Evolutionary conservation across 2,797 vertebrate genomes (phyloP).

Genomic region (Hoplostethus atlanticus): DNA sequence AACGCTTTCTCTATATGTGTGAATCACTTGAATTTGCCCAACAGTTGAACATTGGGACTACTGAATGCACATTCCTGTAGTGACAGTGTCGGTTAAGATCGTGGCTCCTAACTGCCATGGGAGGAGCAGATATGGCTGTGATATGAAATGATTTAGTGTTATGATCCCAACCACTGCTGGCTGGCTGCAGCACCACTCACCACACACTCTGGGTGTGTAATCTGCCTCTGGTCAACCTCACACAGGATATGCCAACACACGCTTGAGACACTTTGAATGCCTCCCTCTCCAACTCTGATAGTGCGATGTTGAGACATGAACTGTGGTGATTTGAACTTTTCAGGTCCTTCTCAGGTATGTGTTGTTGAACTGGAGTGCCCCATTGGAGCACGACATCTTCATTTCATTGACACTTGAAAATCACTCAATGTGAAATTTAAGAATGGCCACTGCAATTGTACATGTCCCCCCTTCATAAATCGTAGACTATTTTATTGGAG

Average conservation of each 20-base stretch:
- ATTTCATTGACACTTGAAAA: constrained; percentile 31
- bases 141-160: constrained; percentile 80
- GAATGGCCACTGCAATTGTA: constrained; percentile 69
- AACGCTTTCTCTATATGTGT: neutral
- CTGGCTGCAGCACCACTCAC: constrained; percentile 72
- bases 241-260: constrained; percentile 80
- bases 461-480: constrained; percentile 65
- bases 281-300: constrained; percentile 58
- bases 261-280: constrained; percentile 69
- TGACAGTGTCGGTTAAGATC: constrained; percentile 62
- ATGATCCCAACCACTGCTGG: constrained; percentile 72
- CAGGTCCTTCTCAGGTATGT: constrained; percentile 42
- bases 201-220: constrained; percentile 75
- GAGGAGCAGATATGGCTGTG: constrained; percentile 72
- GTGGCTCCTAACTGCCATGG: constrained; percentile 73
- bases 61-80: constrained; percentile 64
- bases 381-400: constrained; percentile 25
- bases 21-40: constrained; percentile 25
- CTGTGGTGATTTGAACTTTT: constrained; percentile 45
- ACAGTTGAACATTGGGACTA: constrained; percentile 36
- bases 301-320: constrained; percentile 37
- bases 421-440: constrained; percentile 45
- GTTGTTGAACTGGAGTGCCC: constrained; percentile 21
- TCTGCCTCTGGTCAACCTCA: constrained; percentile 80
- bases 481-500: constrained; percentile 50